Conservation (phyloP, 2,888 invertebrate genomes). For the Sesia bembeciformis region DNA sequence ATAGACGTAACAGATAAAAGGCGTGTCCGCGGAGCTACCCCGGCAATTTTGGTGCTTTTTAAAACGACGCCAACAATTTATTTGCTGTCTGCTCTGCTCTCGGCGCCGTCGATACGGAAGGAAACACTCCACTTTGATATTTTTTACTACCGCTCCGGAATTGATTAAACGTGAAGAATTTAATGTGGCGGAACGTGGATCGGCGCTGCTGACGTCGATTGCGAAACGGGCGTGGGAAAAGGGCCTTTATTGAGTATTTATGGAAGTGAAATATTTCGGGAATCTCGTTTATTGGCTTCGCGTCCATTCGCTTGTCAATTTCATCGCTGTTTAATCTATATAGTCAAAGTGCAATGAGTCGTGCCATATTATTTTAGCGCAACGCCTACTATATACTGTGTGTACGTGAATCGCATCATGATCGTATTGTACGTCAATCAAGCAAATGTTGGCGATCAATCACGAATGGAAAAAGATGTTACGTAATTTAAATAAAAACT, state of each 20-base stretch:
- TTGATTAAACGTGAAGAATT: constrained; percentile 66
- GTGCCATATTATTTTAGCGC: constrained; percentile 5
- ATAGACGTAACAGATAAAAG: constrained; percentile 70
- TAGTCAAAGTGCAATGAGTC: constrained; percentile 18
- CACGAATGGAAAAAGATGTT: too few relatives aligned
- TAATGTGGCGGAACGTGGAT: constrained; percentile 52
- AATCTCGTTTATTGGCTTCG: constrained; percentile 42
- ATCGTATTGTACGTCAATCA: too few relatives aligned
- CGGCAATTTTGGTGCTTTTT: constrained; percentile 59
- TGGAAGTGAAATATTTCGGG: constrained; percentile 43
- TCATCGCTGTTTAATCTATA: constrained; percentile 30
- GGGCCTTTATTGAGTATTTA: constrained; percentile 45
- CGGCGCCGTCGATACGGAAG: constrained; percentile 46
- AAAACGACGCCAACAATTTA: constrained; percentile 66
- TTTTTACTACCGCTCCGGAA: constrained; percentile 44
- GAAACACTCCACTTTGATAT: constrained; percentile 50
- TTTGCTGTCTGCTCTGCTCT: constrained; percentile 50
- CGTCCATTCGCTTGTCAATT: constrained; percentile 40
- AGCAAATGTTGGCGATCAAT: too few relatives aligned
- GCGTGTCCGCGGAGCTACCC: constrained; percentile 54
- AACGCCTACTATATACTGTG: neutral
- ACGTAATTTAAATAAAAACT: too few relatives aligned
- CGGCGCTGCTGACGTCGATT: constrained; percentile 34
- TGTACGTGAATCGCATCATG: too few relatives aligned
- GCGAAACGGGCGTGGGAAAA: constrained; percentile 45